Conservation (phyloP, 2,113 vertebrate genomes). For the Corythornis cristatus region DNA sequence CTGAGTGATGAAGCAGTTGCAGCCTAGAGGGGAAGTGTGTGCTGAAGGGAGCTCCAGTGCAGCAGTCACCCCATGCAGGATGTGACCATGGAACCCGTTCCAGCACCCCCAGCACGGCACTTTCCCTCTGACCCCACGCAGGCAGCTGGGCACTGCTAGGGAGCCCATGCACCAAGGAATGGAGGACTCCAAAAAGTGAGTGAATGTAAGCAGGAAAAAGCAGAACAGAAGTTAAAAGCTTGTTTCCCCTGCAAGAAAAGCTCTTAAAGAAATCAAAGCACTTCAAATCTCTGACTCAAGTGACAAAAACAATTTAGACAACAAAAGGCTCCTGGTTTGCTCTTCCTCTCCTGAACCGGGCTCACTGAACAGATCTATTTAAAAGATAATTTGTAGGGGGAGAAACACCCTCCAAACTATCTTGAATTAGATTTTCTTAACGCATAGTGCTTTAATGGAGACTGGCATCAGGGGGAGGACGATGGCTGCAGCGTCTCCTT, state of each 20-base stretch:
- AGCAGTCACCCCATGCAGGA: fast-evolving
- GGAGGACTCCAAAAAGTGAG: not conserved
- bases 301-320: constrained; percentile 63
- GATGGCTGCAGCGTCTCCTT: not conserved
- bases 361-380: constrained; percentile 51
- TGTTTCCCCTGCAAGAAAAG: constrained; percentile 1
- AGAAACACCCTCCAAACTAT: not conserved
- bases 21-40: not conserved
- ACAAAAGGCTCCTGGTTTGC: constrained; percentile 35
- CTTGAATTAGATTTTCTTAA: constrained; percentile 30
- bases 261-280: constrained; percentile 57
- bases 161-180: not conserved
- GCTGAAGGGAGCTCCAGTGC: not conserved
- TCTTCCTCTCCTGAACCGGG: constrained; percentile 15
- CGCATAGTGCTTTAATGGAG: not conserved
- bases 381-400: constrained; percentile 50
- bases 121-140: not conserved
- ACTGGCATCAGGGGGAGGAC: not conserved
- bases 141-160: fast-evolving
- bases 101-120: not conserved
- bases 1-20: not conserved
- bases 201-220: not conserved
- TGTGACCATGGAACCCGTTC: not conserved
- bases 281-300: constrained; percentile 38
- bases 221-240: constrained; percentile 36